Evolutionary conservation across 2,797 vertebrate genomes (phyloP).

Genomic region (Gallirallus australis): DNA sequence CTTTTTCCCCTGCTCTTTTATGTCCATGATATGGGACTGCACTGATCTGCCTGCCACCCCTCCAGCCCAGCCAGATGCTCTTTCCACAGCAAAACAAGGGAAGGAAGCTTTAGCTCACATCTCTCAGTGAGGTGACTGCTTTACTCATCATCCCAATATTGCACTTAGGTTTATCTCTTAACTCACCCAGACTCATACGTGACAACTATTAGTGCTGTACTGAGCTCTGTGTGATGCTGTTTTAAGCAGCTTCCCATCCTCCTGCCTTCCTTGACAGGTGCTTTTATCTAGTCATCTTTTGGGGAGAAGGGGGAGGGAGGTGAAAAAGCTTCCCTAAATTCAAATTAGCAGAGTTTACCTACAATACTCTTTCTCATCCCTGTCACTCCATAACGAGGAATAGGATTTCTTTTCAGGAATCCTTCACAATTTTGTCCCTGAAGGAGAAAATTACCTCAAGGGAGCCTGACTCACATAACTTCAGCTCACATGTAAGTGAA

Average conservation of each 20-base stretch:
- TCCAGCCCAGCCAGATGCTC: not conserved
- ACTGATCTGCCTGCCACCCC: not conserved
- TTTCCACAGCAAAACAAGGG: not conserved
- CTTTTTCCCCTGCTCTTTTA: not conserved
- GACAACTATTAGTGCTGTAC: not conserved
- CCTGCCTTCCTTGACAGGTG: not conserved
- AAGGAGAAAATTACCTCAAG: not conserved
- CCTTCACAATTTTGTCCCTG: not conserved
- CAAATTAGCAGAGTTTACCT: not conserved
- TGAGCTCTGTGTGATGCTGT: not conserved
- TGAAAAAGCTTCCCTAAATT: not conserved
- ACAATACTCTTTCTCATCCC: not conserved
- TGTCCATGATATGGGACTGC: accelerated
- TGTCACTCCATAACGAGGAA: not conserved
- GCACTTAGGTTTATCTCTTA: not conserved
- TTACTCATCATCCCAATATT: not conserved
- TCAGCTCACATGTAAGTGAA: not conserved
- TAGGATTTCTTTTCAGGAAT: not conserved
- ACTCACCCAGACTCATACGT: not conserved
- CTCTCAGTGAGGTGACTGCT: not conserved
- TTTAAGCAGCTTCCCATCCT: not conserved
- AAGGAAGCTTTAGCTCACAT: accelerated
- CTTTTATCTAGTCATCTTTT: not conserved
- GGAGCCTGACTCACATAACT: not conserved
- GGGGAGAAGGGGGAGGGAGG: not conserved